phyloP scores from a whole-genome alignment of 2,113 vertebrate genomes.

The Lota lota region DNA sequence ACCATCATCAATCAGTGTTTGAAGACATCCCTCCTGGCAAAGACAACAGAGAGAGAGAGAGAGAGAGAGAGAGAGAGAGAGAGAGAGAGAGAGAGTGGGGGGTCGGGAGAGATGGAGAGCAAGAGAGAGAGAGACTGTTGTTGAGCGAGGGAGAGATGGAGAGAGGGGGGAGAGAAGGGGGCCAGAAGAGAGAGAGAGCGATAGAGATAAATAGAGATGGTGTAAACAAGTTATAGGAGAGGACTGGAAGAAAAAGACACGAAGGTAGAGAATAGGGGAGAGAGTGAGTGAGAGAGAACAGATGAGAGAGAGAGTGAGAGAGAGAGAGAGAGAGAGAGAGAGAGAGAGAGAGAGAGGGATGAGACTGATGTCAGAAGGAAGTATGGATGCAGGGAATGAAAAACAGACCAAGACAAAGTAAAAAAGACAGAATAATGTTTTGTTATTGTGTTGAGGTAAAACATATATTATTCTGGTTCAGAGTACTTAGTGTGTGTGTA shows the following conservation, averaged over 20 bases:
- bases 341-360: not conserved
- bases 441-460: too few species aligned
- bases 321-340: not conserved
- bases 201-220: conserved; percentile 44
- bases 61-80: conserved; percentile 18
- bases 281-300: not conserved
- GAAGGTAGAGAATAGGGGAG: not conserved
- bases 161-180: not conserved
- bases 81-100: conserved; percentile 34
- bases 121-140: not conserved
- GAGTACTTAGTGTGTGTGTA: too few species aligned
- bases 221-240: conserved; percentile 25
- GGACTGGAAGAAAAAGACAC: not conserved
- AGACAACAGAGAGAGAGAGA: conserved; percentile 42
- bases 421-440: not conserved
- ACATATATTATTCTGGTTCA: too few species aligned
- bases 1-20: conserved; percentile 71
- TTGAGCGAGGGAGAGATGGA: not conserved
- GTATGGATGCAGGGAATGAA: conserved; percentile 10
- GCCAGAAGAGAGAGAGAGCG: not conserved
- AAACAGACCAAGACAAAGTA: conserved; percentile 3
- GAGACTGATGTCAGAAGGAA: conserved; percentile 14
- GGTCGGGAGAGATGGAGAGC: not conserved
- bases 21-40: conserved; percentile 71
- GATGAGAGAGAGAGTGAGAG: not conserved